These are phyloP conservation scores for Poecilia picta DNA, from an alignment of 2,797 vertebrate genomes.

Conservation along the genomic window DNA sequence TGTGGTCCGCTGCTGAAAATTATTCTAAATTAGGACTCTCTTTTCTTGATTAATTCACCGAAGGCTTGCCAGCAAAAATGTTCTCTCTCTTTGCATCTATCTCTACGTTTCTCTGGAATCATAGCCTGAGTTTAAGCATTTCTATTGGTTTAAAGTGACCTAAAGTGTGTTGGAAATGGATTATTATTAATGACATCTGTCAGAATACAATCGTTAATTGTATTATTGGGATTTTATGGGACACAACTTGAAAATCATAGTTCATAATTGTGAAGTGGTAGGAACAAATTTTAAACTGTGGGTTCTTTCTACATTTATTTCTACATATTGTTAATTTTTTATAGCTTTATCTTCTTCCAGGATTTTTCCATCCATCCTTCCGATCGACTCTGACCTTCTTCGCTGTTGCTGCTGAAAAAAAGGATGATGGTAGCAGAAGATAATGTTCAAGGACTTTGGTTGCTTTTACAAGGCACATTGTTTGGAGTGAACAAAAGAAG, in stretches of 20 bases:
- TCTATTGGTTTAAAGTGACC: not conserved
- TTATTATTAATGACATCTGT: not conserved
- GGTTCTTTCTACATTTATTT: not conserved
- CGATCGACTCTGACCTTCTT: not conserved
- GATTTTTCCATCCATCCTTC: not conserved
- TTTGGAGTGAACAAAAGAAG: not conserved
- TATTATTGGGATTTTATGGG: not conserved
- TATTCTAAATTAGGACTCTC: conserved; percentile 31
- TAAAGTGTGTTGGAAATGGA: not conserved
- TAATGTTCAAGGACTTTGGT: not conserved
- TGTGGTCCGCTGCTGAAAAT: conserved; percentile 10
- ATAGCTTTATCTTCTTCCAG: not conserved
- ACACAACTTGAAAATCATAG: not conserved
- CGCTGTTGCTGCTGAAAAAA: not conserved
- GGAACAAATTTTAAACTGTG: not conserved
- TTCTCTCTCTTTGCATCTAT: not conserved
- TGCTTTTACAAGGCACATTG: not conserved
- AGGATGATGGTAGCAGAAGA: not conserved
- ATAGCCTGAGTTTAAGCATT: not conserved
- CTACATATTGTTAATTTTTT: not conserved
- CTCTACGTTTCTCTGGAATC: not conserved
- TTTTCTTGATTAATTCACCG: conserved; percentile 36
- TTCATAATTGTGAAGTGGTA: not conserved
- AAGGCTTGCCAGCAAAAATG: conserved; percentile 2
- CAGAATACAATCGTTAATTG: not conserved